These are phyloP conservation scores for Diarsia rubi DNA, from an alignment of 2,888 invertebrate genomes.

Conservation along the genomic window DNA sequence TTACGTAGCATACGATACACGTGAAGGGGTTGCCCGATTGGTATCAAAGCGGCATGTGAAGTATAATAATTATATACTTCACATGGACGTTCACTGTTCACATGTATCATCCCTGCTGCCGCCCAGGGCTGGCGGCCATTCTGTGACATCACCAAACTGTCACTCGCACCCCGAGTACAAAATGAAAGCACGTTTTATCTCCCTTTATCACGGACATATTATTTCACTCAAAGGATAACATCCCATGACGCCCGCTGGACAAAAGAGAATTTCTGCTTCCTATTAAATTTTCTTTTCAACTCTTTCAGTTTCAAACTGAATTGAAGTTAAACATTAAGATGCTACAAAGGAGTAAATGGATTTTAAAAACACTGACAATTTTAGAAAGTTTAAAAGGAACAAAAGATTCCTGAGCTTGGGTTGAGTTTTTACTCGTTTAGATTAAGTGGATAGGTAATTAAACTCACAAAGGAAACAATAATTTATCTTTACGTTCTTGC, in stretches of 20 bases:
- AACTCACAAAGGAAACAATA: constrained; percentile 58
- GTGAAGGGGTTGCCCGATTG: constrained; percentile 45
- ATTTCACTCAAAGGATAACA: constrained; percentile 77
- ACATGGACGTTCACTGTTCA: constrained; percentile 66
- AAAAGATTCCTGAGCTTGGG: constrained; percentile 61
- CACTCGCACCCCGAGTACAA: constrained; percentile 76
- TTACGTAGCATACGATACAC: constrained; percentile 39
- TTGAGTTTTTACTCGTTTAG: constrained; percentile 57
- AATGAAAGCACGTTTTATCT: constrained; percentile 83
- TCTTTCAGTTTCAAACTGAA: constrained; percentile 50
- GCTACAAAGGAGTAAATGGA: constrained; percentile 60
- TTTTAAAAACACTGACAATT: constrained; percentile 62
- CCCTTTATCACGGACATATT: constrained; percentile 78
- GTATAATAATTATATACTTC: constrained; percentile 51
- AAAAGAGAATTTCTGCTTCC: constrained; percentile 66
- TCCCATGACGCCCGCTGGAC: constrained; percentile 57
- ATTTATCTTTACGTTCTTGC: constrained; percentile 40
- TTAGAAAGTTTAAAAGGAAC: constrained; percentile 64
- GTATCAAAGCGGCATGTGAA: constrained; percentile 44
- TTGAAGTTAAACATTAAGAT: constrained; percentile 64
- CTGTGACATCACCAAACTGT: constrained; percentile 78
- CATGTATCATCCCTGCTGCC: constrained; percentile 60
- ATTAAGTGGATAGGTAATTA: constrained; percentile 58
- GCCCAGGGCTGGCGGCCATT: constrained; percentile 58
- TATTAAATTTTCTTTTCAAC: constrained; percentile 56